Percentiles rank a stretch among this genome's conserved stretches.
phyloP scores from a whole-genome alignment of 1,140 invertebrate species.

The Calephelis nemesis region DNA sequence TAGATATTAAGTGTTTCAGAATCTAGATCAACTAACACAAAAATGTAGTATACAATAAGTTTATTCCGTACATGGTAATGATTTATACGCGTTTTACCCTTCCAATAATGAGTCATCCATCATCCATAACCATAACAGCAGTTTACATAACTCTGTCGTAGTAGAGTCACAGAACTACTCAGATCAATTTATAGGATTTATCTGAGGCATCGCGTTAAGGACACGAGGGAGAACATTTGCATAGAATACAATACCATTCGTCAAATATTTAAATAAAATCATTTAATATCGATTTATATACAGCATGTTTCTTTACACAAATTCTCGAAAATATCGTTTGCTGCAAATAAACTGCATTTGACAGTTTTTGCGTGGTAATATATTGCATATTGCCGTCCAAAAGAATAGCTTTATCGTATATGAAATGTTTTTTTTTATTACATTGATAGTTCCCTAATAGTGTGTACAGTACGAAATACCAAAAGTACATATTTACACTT shows the following conservation, averaged over 20 bases:
- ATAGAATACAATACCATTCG: constrained; percentile 55
- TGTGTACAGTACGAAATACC: too few species aligned
- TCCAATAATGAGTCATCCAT: constrained; percentile 29
- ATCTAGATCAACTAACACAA: neutral
- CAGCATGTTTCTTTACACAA: constrained; percentile 18
- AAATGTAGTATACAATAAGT: neutral
- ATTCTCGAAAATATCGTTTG: too few species aligned
- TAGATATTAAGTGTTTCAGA: too few species aligned
- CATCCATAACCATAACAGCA: constrained; percentile 28
- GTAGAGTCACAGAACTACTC: constrained; percentile 34
- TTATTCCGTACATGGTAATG: neutral
- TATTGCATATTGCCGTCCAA: too few species aligned
- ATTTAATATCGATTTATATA: constrained; percentile 28
- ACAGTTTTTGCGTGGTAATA: too few species aligned
- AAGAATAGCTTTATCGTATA: too few species aligned
- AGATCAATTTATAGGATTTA: constrained; percentile 62
- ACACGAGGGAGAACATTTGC: constrained; percentile 71
- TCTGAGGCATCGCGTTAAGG: constrained; percentile 39
- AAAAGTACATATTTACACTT: too few species aligned
- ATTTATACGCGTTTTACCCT: constrained; percentile 1
- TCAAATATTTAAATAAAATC: constrained; percentile 28
- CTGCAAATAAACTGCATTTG: too few species aligned
- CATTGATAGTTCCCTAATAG: too few species aligned
- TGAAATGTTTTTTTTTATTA: too few species aligned
- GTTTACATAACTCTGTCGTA: constrained; percentile 23